phyloP scores from a whole-genome alignment of 2,113 vertebrate species.

The Ptyas mucosa region DNA sequence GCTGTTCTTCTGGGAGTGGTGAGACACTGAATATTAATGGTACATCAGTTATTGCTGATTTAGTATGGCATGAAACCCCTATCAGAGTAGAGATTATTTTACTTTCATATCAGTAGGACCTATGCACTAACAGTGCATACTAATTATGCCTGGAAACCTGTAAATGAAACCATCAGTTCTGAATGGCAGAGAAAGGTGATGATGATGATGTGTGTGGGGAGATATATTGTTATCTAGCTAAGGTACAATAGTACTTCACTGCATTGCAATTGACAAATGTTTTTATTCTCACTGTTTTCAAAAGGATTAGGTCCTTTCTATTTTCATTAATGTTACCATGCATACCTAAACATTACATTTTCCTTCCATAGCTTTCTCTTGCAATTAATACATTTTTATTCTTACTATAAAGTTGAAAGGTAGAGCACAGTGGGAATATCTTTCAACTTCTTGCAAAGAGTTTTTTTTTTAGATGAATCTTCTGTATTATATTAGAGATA shows the following conservation, averaged over 20 bases:
- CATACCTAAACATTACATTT: neutral
- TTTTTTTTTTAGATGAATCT: neutral
- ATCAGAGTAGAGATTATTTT: slow-evolving; percentile 30
- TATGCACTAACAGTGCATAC: slow-evolving; percentile 21
- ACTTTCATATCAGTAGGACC: slow-evolving; percentile 17
- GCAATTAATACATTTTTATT: neutral
- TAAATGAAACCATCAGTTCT: neutral
- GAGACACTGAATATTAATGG: slow-evolving; percentile 40
- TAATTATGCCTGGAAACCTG: neutral
- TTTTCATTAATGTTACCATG: neutral
- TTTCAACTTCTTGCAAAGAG: neutral
- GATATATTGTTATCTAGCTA: neutral
- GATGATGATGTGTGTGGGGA: neutral
- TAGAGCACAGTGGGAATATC: neutral
- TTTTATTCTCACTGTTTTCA: slow-evolving; percentile 6
- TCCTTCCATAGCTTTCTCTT: neutral
- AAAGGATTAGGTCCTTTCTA: neutral
- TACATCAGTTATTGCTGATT: slow-evolving; percentile 15
- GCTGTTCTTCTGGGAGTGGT: slow-evolving; percentile 46
- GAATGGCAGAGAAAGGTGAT: neutral
- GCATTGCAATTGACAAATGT: neutral
- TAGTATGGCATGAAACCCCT: neutral
- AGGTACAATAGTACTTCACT: neutral
- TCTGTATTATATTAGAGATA: neutral
- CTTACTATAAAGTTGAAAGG: neutral